A percentile compares a stretch with the other conserved stretches of the same genome.
phyloP scores from a whole-genome alignment of 2,888 invertebrate species.

The Noctua fimbriata region DNA sequence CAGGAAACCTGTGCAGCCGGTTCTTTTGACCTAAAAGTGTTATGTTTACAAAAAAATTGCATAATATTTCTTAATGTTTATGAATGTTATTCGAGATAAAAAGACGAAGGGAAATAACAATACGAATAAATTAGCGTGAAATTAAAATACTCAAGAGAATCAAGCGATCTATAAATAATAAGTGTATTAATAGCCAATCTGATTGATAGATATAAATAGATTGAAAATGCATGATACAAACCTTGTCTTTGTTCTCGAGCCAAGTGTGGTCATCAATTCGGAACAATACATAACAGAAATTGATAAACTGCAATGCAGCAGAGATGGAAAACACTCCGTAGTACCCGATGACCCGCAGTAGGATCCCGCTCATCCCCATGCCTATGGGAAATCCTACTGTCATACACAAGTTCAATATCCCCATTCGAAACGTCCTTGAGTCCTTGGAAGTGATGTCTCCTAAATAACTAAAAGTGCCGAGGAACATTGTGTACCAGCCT shows the following conservation, averaged over 20 bases:
- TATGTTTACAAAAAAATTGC: neutral
- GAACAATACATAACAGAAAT: constrained; percentile 86
- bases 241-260: constrained; percentile 84
- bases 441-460: constrained; percentile 90
- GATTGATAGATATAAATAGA: constrained; percentile 17
- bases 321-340: constrained; percentile 89
- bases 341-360: constrained; percentile 85
- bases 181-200: neutral
- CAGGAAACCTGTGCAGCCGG: constrained; percentile 78
- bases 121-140: neutral
- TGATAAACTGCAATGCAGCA: constrained; percentile 81
- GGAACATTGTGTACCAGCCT: constrained; percentile 90
- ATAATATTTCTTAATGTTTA: neutral
- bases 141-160: neutral
- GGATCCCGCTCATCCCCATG: constrained; percentile 85
- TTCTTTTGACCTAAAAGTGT: constrained; percentile 76
- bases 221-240: constrained; percentile 64
- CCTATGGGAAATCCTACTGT: constrained; percentile 88
- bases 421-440: constrained; percentile 91
- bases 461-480: constrained; percentile 91
- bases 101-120: too few species aligned
- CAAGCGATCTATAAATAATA: neutral
- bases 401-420: constrained; percentile 88
- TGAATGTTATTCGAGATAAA: neutral
- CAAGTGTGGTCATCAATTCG: constrained; percentile 85